Evolutionary conservation across 1,140 invertebrate species (phyloP).

Genomic region (Helicorthomorpha holstii): DNA sequence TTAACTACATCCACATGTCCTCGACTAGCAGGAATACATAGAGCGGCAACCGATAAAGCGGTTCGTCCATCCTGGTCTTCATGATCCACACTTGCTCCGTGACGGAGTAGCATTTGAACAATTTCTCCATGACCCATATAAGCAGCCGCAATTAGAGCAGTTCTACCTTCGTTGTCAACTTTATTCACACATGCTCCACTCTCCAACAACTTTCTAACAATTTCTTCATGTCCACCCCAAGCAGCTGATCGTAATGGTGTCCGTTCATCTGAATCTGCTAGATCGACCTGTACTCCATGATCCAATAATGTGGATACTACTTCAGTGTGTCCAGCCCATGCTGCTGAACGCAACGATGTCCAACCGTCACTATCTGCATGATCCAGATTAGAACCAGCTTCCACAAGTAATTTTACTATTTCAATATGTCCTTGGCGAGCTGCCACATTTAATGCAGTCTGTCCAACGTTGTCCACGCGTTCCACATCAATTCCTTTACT

Average conservation of each 20-base stretch:
- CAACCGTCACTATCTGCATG: slow-evolving; percentile 29
- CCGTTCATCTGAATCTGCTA: slow-evolving; percentile 64
- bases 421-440: slow-evolving; percentile 45
- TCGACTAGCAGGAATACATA: slow-evolving; percentile 74
- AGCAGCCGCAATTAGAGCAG: slow-evolving; percentile 34
- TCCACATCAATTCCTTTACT: slow-evolving; percentile 38
- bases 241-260: slow-evolving; percentile 81
- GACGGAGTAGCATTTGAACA: slow-evolving; percentile 49
- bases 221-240: slow-evolving; percentile 80
- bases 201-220: slow-evolving; percentile 66
- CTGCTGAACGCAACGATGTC: slow-evolving; percentile 40
- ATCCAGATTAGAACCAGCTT: slow-evolving; percentile 22
- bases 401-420: slow-evolving; percentile 34
- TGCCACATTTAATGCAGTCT: slow-evolving; percentile 65
- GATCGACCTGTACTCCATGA: slow-evolving; percentile 61
- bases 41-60: slow-evolving; percentile 73
- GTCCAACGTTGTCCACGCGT: slow-evolving; percentile 50
- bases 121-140: slow-evolving; percentile 36
- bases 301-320: slow-evolving; percentile 55
- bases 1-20: slow-evolving; percentile 40
- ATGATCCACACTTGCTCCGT: slow-evolving; percentile 68
- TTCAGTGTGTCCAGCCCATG: slow-evolving; percentile 78
- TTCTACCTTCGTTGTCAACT: slow-evolving; percentile 70
- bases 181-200: slow-evolving; percentile 72
- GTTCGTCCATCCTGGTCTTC: slow-evolving; percentile 53